phyloP scores from a whole-genome alignment of 2,888 invertebrate species.

The Dasysyrphus albostriatus region DNA sequence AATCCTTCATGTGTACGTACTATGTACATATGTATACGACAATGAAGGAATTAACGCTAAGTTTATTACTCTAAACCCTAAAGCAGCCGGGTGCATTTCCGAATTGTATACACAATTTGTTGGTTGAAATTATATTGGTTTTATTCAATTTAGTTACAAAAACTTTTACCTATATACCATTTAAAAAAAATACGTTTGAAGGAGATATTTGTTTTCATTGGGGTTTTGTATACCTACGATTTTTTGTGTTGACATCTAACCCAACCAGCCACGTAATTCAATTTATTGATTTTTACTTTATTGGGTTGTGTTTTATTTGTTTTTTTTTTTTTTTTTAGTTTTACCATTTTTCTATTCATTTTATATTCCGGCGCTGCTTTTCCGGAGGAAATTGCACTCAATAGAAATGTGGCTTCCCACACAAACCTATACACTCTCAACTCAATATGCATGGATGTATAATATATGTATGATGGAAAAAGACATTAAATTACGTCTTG shows the following conservation, averaged over 20 bases:
- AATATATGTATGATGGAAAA: not conserved
- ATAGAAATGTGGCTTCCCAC: conserved; percentile 35
- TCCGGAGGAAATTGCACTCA: conserved; percentile 51
- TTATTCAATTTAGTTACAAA: conserved; percentile 22
- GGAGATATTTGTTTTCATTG: not conserved
- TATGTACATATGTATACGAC: too few species aligned
- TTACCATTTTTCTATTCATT: conserved; percentile 27
- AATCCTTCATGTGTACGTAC: not conserved
- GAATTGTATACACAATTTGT: conserved; percentile 9
- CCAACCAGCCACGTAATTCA: conserved; percentile 29
- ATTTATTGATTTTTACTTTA: conserved; percentile 51
- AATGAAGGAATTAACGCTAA: too few species aligned
- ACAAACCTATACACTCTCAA: not conserved
- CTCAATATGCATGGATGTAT: not conserved
- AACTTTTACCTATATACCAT: too few species aligned
- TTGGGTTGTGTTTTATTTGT: conserved; percentile 9
- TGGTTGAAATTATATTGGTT: conserved; percentile 26
- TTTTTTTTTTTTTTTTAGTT: conserved; percentile 1
- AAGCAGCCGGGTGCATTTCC: not conserved
- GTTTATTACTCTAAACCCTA: not conserved
- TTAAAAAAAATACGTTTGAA: too few species aligned
- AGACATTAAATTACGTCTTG: conserved; percentile 14
- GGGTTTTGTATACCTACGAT: not conserved
- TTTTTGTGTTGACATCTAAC: conserved; percentile 24
- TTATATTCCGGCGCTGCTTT: conserved; percentile 17